phyloP scores from a whole-genome alignment of 2,888 invertebrate species.

The Idaea biselata region DNA sequence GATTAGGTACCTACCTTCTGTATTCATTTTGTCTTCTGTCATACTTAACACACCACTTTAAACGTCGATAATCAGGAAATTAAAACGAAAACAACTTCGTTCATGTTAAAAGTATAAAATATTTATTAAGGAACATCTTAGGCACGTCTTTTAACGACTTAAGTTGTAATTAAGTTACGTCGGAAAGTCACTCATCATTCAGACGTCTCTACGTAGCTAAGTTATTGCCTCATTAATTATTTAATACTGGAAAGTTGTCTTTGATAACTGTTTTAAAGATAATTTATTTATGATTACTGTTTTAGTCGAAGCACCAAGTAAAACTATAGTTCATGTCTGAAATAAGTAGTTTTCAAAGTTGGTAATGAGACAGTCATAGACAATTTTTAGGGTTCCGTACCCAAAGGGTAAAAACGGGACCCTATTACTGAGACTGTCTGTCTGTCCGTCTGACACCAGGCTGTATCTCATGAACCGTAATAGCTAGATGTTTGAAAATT shows the following conservation, averaged over 20 bases:
- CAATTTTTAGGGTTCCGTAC: no score
- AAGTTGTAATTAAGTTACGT: conserved; percentile 2
- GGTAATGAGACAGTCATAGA: no score
- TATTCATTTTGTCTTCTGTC: no score
- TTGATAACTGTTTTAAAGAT: background rate
- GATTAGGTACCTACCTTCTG: no score
- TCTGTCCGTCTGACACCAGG: no score
- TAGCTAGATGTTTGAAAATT: no score
- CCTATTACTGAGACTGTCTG: no score
- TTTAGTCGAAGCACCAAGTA: background rate
- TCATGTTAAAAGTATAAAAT: background rate
- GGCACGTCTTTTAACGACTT: background rate
- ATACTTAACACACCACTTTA: background rate
- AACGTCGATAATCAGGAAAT: background rate
- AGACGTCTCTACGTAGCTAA: conserved; percentile 21
- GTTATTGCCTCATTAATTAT: conserved; percentile 26
- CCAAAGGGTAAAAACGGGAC: no score
- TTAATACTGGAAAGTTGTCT: conserved; percentile 9
- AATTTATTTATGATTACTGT: background rate
- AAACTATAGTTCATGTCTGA: background rate
- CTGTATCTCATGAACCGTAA: no score
- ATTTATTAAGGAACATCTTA: background rate
- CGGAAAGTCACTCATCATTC: background rate
- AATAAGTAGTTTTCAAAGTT: no score
- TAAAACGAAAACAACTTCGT: background rate